These are phyloP conservation scores for Terebella lapidaria DNA, from an alignment of 2,888 invertebrate species.

Conservation along the genomic window DNA sequence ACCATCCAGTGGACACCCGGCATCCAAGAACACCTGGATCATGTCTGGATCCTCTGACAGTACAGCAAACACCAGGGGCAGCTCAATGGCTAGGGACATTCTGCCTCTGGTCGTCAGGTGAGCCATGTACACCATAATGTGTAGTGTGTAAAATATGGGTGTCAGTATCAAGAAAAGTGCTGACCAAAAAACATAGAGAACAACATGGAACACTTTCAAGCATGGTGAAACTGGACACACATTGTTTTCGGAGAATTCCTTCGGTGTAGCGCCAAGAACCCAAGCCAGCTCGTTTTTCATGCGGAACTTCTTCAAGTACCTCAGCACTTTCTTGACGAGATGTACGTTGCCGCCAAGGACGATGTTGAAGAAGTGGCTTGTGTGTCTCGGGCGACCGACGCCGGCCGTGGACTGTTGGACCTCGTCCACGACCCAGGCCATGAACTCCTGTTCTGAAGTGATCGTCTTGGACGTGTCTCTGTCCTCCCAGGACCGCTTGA, in stretches of 20 bases:
- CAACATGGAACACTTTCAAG: no score
- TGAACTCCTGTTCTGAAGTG: no score
- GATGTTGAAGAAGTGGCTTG: neutral
- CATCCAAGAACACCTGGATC: neutral
- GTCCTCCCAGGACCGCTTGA: no score
- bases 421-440: no score
- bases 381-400: no score
- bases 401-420: no score
- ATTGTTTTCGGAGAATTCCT: neutral
- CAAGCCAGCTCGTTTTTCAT: neutral
- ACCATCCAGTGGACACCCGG: neutral
- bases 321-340: neutral
- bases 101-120: neutral
- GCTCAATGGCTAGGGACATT: neutral
- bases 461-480: no score
- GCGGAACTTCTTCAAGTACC: neutral
- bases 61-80: neutral
- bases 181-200: neutral
- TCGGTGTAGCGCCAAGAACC: neutral
- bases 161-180: no score
- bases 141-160: neutral
- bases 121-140: neutral
- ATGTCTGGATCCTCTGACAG: neutral
- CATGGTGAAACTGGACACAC: no score
- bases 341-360: neutral